Evolutionary conservation across 53 echinoderm and acorn worm genomes (phyloP).

Genomic region (Astropecten irregularis): DNA sequence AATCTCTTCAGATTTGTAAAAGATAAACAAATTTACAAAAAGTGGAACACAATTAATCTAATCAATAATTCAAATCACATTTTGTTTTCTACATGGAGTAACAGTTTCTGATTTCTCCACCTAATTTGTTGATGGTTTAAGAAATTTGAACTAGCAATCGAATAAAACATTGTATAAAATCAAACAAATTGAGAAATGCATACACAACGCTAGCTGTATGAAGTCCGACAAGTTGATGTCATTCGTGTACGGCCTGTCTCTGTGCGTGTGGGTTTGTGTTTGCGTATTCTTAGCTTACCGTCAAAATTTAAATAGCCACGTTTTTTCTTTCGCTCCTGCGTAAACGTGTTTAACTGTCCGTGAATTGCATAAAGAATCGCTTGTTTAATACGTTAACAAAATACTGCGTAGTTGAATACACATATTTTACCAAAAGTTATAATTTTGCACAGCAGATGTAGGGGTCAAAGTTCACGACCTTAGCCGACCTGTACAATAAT

Average conservation of each 20-base stretch:
- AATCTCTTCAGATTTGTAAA: neutral
- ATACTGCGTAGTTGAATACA: too few relatives aligned
- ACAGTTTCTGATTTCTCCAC: conserved; percentile 1
- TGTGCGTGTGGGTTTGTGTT: too few relatives aligned
- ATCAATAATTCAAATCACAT: too few relatives aligned
- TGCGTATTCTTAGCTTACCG: too few relatives aligned
- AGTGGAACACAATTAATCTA: too few relatives aligned
- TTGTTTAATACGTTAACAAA: too few relatives aligned
- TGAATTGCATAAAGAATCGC: too few relatives aligned
- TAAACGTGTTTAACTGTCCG: too few relatives aligned
- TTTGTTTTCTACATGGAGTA: conserved; percentile 12
- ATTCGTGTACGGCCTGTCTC: conserved; percentile 27
- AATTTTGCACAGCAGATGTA: neutral
- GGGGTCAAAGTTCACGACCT: neutral
- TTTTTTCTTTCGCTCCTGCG: too few relatives aligned
- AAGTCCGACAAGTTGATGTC: neutral
- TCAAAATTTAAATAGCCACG: too few relatives aligned
- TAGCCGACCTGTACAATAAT: neutral
- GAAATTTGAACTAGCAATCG: neutral
- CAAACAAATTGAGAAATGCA: neutral
- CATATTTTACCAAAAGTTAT: too few relatives aligned
- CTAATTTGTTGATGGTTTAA: conserved; percentile 42
- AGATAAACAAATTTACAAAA: too few relatives aligned
- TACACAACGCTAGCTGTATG: neutral
- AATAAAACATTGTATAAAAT: neutral